A percentile compares a stretch with the other conserved stretches of the same genome.
These are phyloP conservation scores for Cossypha dichroa DNA, from an alignment of 2,797 vertebrate species.

Conservation along the genomic window DNA sequence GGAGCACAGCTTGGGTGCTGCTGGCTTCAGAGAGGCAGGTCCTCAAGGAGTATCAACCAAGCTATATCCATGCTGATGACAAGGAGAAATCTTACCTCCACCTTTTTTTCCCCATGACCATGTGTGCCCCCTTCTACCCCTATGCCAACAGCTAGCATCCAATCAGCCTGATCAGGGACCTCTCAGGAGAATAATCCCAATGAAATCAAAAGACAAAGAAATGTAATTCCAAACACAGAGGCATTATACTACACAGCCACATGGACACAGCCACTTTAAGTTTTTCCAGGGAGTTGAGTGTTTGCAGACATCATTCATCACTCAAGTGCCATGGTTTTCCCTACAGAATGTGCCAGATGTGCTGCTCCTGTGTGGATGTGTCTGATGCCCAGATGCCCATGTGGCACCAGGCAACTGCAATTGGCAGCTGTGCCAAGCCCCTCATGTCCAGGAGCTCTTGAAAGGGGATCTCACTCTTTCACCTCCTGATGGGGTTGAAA, in stretches of 20 bases:
- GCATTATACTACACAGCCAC: neutral
- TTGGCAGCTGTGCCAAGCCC: accelerated
- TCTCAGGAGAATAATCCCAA: neutral
- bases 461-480: neutral
- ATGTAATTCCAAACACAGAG: neutral
- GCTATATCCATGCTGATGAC: neutral
- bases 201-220: neutral
- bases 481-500: neutral
- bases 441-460: neutral
- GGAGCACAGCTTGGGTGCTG: neutral
- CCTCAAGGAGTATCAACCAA: neutral
- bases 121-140: neutral
- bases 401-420: neutral
- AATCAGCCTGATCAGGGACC: neutral
- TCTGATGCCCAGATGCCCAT: neutral
- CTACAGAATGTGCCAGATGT: neutral
- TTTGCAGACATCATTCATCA: neutral
- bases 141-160: neutral
- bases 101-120: accelerated
- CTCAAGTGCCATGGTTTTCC: neutral
- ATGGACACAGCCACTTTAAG: neutral
- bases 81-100: neutral
- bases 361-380: neutral
- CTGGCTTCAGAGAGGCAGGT: neutral
- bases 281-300: neutral